These are phyloP conservation scores for Hirundo rustica DNA, from an alignment of 2,797 vertebrate genomes.

Conservation along the genomic window DNA sequence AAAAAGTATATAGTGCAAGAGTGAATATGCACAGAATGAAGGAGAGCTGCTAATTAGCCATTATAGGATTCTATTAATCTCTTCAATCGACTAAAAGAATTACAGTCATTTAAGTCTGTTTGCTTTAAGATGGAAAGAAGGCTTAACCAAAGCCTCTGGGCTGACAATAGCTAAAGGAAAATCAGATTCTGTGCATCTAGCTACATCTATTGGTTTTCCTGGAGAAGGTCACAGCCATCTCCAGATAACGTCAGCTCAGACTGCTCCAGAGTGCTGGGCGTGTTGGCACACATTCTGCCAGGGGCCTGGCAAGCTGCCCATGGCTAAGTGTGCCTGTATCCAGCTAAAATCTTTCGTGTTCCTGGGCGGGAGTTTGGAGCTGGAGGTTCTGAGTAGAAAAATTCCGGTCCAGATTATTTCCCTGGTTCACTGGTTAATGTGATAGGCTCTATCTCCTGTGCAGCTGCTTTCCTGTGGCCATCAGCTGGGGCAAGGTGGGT, in stretches of 20 bases:
- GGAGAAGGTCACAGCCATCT: neutral
- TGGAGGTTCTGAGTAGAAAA: neutral
- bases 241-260: neutral
- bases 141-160: constrained; percentile 36
- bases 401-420: neutral
- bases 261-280: neutral
- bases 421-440: neutral
- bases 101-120: constrained; percentile 31
- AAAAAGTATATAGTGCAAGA: constrained; percentile 37
- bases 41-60: constrained; percentile 51
- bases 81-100: constrained; percentile 47
- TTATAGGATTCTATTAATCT: constrained; percentile 66
- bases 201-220: constrained; percentile 7
- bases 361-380: neutral
- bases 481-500: neutral
- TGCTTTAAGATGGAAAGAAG: constrained; percentile 59
- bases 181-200: neutral
- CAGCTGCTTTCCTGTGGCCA: neutral
- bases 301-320: neutral
- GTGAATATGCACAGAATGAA: neutral
- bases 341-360: neutral
- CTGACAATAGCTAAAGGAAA: neutral
- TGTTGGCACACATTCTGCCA: neutral
- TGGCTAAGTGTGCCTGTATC: neutral
- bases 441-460: fast-evolving